These are phyloP conservation scores for Galaxea fascicularis DNA, from an alignment of 92 coral and sea anemone genomes.

Conservation along the genomic window DNA sequence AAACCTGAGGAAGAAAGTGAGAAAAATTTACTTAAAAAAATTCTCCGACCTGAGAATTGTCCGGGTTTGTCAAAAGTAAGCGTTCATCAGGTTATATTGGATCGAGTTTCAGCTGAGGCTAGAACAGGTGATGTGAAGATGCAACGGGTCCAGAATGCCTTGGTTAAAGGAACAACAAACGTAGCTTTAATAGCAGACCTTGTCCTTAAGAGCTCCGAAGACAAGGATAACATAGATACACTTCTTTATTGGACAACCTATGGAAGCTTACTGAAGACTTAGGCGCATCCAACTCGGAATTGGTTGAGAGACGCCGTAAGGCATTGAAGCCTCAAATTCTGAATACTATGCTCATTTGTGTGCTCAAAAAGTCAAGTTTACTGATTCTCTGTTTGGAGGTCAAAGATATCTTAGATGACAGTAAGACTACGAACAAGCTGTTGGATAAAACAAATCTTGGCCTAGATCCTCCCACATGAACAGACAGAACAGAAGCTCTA, in stretches of 20 bases:
- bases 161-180: conserved; percentile 61
- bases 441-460: background rate
- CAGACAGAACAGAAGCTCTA: background rate
- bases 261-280: conserved; percentile 50
- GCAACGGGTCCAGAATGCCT: conserved; percentile 57
- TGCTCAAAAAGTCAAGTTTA: background rate
- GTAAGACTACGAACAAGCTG: background rate
- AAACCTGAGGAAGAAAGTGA: too few species aligned
- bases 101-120: conserved; percentile 18
- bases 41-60: background rate
- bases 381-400: background rate
- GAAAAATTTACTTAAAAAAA: background rate
- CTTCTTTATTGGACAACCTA: conserved; percentile 39
- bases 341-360: background rate
- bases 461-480: too few species aligned
- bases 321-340: conserved; percentile 29
- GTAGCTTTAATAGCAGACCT: conserved; percentile 59
- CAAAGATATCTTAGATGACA: background rate
- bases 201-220: conserved; percentile 22
- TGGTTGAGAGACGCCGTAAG: conserved; percentile 29
- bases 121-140: conserved; percentile 33
- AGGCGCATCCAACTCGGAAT: conserved; percentile 62
- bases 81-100: conserved; percentile 35
- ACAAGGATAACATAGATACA: conserved; percentile 24
- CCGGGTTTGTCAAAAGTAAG: background rate